These are phyloP conservation scores for Habroteleia sp. DNA, from an alignment of 2,888 invertebrate genomes.

Conservation along the genomic window DNA sequence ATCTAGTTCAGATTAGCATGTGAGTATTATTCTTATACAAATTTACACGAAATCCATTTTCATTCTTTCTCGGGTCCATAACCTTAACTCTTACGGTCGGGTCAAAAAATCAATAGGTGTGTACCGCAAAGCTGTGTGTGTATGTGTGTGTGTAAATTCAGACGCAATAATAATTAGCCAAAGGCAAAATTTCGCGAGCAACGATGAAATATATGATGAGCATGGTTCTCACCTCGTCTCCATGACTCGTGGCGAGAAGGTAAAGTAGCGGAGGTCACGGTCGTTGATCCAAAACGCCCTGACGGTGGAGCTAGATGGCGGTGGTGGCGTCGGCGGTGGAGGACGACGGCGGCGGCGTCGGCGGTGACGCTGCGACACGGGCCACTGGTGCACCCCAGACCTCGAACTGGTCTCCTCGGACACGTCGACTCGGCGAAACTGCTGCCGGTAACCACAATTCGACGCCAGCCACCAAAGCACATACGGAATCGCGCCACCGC, in stretches of 20 bases:
- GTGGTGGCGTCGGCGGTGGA: constrained; percentile 61
- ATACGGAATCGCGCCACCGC: constrained; percentile 73
- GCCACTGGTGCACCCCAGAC: constrained; percentile 49
- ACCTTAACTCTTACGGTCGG: no score
- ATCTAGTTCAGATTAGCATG: no score
- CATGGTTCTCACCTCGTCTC: constrained; percentile 73
- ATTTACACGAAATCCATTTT: no score
- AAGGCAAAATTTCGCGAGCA: no score
- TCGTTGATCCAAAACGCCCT: constrained; percentile 63
- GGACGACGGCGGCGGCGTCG: constrained; percentile 62
- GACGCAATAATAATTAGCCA: no score
- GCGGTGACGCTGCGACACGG: constrained; percentile 60
- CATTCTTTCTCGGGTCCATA: no score
- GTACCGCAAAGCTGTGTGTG: no score
- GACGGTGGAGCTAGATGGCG: constrained; percentile 51
- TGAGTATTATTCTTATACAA: no score
- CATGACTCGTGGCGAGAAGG: constrained; percentile 69
- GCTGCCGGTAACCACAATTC: constrained; percentile 12
- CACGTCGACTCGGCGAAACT: constrained; percentile 17
- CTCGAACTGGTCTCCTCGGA: constrained; percentile 12
- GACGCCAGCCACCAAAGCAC: constrained; percentile 74
- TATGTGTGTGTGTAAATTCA: no score
- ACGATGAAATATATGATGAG: background rate
- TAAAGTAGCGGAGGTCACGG: constrained; percentile 63
- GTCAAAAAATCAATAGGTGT: no score